Evolutionary conservation across 2,113 vertebrate species (phyloP), one percentile per base, ranked within the genome.

Genomic region (Otus sunia): DNA sequence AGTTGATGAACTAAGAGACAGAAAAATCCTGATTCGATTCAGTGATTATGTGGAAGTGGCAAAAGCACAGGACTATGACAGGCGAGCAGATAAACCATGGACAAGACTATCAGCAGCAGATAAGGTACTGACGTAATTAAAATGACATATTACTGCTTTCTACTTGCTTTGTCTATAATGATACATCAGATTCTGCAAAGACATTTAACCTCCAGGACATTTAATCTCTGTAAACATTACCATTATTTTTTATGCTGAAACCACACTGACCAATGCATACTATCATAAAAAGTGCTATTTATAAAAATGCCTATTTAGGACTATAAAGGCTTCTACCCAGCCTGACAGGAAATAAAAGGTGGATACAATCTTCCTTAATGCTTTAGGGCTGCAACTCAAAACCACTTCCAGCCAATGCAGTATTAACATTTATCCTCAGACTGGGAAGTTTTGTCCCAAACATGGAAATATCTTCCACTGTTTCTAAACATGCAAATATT

Each of bases 1-100:
- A 1, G 99, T 99, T 41, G 99, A 99, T 56, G 99, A 99, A 97
- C 97, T 99, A 89, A 98, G 99, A 86, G 99, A 99, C 98, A 98
- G 99, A 87, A 99, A 99, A 97, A 99, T 99, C 92, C 98, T 99
- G 95, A 99, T 99, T 81, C 99, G 99, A 75, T 99, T 99, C 98
- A 99, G 99, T 21, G 99, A 99, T 91, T 99, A 99, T 7, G 99
- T 99, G 96, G 99, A 99, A 97, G 99, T 99, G 98, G 99, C 99
- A 56, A 99, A 99, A 98, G 99, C 99, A 95, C 99, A 99, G 98
- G 99, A 99, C 98, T 99, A 99, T 0, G 99, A 99, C 98, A 97
- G 99, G 80, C 96, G 99, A 75, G 99, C 99, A 2, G 99, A 99
- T 97, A 99, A 99, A 91, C 99, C 99, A 13, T 99, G 99, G 99